Conservation (phyloP, 2,113 vertebrate genomes). For the Oreochromis spilurus region DNA sequence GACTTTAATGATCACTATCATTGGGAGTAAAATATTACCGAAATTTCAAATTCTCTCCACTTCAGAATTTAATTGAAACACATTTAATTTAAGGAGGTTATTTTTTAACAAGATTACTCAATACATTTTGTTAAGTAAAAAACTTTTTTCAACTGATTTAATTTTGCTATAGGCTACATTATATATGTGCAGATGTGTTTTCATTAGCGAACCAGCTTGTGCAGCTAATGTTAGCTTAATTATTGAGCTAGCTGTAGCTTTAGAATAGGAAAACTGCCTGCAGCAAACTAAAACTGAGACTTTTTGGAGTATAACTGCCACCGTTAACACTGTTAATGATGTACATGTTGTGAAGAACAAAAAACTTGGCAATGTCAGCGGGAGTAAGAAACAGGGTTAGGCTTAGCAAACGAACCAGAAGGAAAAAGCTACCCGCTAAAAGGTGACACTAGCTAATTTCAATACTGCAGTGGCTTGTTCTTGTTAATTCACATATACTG, state of each 20-base stretch:
- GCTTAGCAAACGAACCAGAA: neutral
- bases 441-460: neutral
- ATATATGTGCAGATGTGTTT: neutral
- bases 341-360: neutral
- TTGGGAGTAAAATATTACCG: neutral
- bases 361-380: neutral
- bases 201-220: neutral
- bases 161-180: neutral
- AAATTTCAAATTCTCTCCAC: neutral
- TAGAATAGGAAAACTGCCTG: neutral
- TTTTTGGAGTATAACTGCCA: neutral
- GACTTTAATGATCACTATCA: neutral
- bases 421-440: neutral
- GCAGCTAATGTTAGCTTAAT: neutral
- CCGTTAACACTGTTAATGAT: neutral
- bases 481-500: neutral
- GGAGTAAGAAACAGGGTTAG: neutral
- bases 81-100: neutral
- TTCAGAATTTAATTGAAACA: neutral
- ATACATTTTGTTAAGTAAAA: neutral
- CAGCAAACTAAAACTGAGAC: neutral
- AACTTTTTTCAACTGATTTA: neutral
- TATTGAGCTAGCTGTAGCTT: neutral
- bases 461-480: neutral
- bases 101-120: neutral